These are phyloP conservation scores for Tridacna crocea DNA, from an alignment of 2,888 invertebrate species.

Conservation along the genomic window DNA sequence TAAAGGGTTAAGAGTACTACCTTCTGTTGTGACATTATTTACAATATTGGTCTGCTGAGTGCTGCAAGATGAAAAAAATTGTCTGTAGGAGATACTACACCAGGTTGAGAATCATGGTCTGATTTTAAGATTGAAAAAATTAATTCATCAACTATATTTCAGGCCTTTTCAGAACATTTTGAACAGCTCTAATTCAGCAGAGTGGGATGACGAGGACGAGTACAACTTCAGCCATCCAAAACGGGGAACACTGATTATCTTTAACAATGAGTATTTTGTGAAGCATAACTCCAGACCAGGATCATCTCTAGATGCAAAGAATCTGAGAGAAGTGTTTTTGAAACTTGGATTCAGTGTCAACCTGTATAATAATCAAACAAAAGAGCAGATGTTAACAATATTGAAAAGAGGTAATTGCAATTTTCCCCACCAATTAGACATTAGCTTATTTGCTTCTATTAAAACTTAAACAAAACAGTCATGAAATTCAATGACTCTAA, in stretches of 20 bases:
- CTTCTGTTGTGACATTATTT: neutral
- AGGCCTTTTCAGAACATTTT: constrained; percentile 16
- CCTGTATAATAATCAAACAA: constrained; percentile 88
- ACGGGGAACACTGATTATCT: constrained; percentile 93
- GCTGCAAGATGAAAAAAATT: neutral
- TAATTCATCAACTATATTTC: neutral
- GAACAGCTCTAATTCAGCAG: neutral
- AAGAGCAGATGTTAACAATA: constrained; percentile 88
- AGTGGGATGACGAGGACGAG: constrained; percentile 83
- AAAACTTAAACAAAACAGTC: no score
- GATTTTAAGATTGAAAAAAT: neutral
- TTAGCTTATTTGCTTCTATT: neutral
- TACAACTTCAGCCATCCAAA: constrained; percentile 93
- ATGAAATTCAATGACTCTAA: no score
- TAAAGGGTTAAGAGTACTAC: no score
- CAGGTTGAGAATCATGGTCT: neutral
- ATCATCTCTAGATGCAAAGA: constrained; percentile 93
- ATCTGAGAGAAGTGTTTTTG: constrained; percentile 87
- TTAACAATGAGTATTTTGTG: constrained; percentile 94
- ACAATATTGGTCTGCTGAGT: neutral
- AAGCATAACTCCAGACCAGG: constrained; percentile 86
- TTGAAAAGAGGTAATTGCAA: constrained; percentile 86
- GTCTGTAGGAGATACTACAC: no score
- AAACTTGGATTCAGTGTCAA: constrained; percentile 89
- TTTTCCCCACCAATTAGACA: neutral